These are phyloP conservation scores for Oscheius sp. DNA, from an alignment of 2,888 invertebrate species.

Conservation along the genomic window DNA sequence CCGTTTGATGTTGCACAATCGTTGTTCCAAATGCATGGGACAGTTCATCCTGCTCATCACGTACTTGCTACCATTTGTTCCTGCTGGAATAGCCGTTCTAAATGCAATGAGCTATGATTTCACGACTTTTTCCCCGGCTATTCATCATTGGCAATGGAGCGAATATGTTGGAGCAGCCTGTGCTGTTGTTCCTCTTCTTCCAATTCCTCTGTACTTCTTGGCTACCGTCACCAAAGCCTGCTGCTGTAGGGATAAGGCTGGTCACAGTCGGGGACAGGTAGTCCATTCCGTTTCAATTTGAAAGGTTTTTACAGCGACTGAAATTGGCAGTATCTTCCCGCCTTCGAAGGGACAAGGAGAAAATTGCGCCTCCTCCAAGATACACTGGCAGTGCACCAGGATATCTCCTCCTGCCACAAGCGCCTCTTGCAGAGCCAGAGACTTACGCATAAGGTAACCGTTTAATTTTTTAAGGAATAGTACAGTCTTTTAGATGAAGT, in stretches of 20 bases:
- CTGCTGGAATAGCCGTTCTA: constrained; percentile 65
- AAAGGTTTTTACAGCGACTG: constrained; percentile 65
- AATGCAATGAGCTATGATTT: constrained; percentile 69
- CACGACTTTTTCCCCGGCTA: constrained; percentile 61
- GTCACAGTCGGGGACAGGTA: constrained; percentile 25
- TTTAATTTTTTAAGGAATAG: too few relatives aligned
- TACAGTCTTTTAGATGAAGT: too few relatives aligned
- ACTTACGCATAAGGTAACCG: constrained; percentile 51
- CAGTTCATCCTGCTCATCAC: constrained; percentile 67
- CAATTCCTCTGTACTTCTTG: constrained; percentile 70
- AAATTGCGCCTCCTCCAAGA: constrained; percentile 54
- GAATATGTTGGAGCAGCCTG: constrained; percentile 68
- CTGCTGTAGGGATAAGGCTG: constrained; percentile 47
- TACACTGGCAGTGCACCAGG: constrained; percentile 70
- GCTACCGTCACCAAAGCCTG: constrained; percentile 62
- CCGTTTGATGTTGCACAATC: constrained; percentile 61
- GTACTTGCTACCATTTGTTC: constrained; percentile 70
- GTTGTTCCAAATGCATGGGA: constrained; percentile 71
- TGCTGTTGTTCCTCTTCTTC: constrained; percentile 69
- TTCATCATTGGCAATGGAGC: constrained; percentile 66
- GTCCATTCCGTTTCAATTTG: background rate
- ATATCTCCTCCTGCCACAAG: constrained; percentile 72
- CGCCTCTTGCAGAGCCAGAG: constrained; percentile 69
- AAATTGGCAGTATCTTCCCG: constrained; percentile 65
- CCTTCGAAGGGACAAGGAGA: constrained; percentile 55